Percentiles rank a stretch among this genome's conserved stretches.
These are phyloP conservation scores for Buphagus erythrorhynchus DNA, from an alignment of 2,797 vertebrate species.

Conservation along the genomic window DNA sequence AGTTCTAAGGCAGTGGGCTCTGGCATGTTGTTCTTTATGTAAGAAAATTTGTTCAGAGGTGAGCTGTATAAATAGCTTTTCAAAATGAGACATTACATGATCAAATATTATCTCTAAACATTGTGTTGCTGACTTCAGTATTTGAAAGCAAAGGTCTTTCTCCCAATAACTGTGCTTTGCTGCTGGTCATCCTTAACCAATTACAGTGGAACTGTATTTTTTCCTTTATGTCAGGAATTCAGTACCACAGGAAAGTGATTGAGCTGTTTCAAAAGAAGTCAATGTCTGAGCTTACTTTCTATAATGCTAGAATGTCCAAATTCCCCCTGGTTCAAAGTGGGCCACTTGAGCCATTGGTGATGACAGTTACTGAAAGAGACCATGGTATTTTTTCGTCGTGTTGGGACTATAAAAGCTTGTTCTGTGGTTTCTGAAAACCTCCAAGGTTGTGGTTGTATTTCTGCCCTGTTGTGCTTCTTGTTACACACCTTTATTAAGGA, in stretches of 20 bases:
- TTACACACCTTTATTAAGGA: background rate
- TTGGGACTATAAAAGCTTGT: background rate
- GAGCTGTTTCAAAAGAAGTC: background rate
- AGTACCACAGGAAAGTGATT: background rate
- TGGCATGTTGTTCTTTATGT: background rate
- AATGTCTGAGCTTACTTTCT: background rate
- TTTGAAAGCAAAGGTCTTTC: background rate
- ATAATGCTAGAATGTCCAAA: background rate
- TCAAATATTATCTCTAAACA: background rate
- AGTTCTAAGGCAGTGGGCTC: background rate
- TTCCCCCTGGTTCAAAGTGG: background rate
- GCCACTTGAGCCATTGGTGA: background rate
- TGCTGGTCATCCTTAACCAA: background rate
- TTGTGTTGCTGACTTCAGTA: background rate
- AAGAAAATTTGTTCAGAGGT: background rate
- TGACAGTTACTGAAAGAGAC: background rate
- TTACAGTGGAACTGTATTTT: background rate
- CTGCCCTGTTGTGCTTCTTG: background rate
- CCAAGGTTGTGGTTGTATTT: background rate
- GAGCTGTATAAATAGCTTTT: background rate
- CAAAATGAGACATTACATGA: background rate
- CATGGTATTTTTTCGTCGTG: fast-evolving
- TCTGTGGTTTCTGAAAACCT: background rate
- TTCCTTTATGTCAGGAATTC: background rate
- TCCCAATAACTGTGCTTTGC: background rate